Percentiles rank a stretch among this genome's conserved stretches.
These are phyloP conservation scores for Sicus ferrugineus DNA, from an alignment of 2,888 invertebrate species.

Conservation along the genomic window DNA sequence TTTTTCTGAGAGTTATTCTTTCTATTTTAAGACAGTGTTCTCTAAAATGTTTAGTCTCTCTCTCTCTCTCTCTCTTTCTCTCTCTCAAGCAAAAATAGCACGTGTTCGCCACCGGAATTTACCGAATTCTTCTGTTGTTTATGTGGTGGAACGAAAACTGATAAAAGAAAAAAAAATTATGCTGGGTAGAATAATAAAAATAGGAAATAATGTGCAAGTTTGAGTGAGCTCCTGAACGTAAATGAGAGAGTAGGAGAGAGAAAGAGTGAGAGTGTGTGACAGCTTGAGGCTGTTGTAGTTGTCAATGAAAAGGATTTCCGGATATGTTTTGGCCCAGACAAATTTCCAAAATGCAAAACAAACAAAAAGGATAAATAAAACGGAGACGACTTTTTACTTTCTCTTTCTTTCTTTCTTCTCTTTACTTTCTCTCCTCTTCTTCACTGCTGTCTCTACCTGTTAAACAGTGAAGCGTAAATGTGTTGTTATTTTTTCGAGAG, in stretches of 20 bases:
- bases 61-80: neutral
- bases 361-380: neutral
- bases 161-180: neutral
- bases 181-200: neutral
- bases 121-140: constrained; percentile 22
- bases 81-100: constrained; percentile 10
- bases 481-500: neutral
- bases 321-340: constrained; percentile 45
- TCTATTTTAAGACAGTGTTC: neutral
- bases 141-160: constrained; percentile 41
- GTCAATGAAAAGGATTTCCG: constrained; percentile 58
- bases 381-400: neutral
- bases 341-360: constrained; percentile 18
- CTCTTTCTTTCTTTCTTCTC: neutral
- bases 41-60: neutral
- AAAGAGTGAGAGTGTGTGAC: constrained; percentile 25
- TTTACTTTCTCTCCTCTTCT: neutral
- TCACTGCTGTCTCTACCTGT: neutral
- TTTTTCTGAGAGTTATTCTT: neutral
- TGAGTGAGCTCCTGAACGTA: neutral
- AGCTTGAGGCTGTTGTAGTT: constrained; percentile 37
- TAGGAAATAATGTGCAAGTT: neutral
- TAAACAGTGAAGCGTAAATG: neutral
- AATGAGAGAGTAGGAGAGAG: constrained; percentile 10
- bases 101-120: constrained; percentile 15